Evolutionary conservation across 2,113 vertebrate genomes (phyloP), one percentile per base, ranked within the genome.

Genomic region (Ceyx cyanopectus): DNA sequence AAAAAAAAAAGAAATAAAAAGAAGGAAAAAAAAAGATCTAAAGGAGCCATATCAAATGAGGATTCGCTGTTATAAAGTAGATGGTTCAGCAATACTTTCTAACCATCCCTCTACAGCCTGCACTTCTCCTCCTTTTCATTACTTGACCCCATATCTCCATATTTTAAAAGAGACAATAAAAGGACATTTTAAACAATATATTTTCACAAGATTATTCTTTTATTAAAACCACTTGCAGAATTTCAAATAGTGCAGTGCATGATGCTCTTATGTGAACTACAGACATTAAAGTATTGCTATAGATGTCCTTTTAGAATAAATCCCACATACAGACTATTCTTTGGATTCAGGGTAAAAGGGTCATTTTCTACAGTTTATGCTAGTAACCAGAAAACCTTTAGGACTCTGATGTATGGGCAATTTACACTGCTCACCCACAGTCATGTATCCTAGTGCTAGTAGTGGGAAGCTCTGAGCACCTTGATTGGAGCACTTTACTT

Each of bases 171-270:
- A 63, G 20, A 54, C 37, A 57, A 87, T 89, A 18, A 86, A 85
- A 79, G 27, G 19, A 68, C 13, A 81, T 90, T 77, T 93, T 30
- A 46, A 81, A 65, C 18, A 53, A 19, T 53, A 11, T 61, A 65
- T 81, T 86, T 95, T 30, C 37, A 84, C 48, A 72, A 90, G 37
- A 23, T 57, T 94, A 54, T 73, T 88, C 10, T 93, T 84, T 61
- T 66, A 34, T 76, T 84, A 79, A 90, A 93, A 68, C 5, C 22
- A 41, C 18, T 37, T 81, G 10, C 20, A 81, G 41, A 87, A 75
- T 79, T 92, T 92, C 51, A 84, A 92, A 69, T 20, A 65, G 17
- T 46, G 37, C 18, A 67, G 32, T 43, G 22, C 10, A 30, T 75
- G 61, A 89, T 81, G 50, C 22, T 87, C 37, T 81, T 81, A 50